Evolutionary conservation across 2,113 vertebrate genomes (phyloP).

Genomic region (Pyrgilauda ruficollis): DNA sequence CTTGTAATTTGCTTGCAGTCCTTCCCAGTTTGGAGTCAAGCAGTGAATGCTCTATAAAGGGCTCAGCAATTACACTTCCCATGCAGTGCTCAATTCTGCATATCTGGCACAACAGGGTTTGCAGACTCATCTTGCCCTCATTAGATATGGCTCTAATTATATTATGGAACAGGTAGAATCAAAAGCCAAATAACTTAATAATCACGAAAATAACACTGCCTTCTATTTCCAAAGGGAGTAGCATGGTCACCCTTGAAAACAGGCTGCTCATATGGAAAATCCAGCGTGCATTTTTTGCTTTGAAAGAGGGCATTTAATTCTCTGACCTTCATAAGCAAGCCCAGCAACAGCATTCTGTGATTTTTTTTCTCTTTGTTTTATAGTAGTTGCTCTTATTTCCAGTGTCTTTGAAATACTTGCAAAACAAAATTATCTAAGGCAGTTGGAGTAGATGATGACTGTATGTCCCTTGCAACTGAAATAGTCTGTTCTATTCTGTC

Average conservation of each 20-base stretch:
- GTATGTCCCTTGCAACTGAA: background rate
- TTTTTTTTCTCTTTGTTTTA: background rate
- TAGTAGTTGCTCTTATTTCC: background rate
- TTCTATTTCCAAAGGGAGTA: background rate
- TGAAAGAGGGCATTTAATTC: background rate
- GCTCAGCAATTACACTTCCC: background rate
- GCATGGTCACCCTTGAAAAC: background rate
- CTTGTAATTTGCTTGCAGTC: background rate
- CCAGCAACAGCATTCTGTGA: background rate
- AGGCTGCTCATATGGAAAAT: background rate
- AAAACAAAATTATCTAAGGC: background rate
- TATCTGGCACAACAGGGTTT: background rate
- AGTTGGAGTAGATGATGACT: background rate
- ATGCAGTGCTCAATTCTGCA: background rate
- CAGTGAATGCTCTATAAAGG: background rate
- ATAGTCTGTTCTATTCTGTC: background rate
- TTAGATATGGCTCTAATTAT: background rate
- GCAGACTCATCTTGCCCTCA: background rate
- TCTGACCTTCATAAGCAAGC: background rate
- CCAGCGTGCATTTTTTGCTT: background rate
- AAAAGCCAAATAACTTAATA: background rate
- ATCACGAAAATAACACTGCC: background rate
- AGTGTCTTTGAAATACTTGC: background rate
- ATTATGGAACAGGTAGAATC: background rate
- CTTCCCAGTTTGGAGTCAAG: background rate